Base-by-base conservation (phyloP, 2,797 vertebrate genomes). In the Somateria mollissima region DNA sequence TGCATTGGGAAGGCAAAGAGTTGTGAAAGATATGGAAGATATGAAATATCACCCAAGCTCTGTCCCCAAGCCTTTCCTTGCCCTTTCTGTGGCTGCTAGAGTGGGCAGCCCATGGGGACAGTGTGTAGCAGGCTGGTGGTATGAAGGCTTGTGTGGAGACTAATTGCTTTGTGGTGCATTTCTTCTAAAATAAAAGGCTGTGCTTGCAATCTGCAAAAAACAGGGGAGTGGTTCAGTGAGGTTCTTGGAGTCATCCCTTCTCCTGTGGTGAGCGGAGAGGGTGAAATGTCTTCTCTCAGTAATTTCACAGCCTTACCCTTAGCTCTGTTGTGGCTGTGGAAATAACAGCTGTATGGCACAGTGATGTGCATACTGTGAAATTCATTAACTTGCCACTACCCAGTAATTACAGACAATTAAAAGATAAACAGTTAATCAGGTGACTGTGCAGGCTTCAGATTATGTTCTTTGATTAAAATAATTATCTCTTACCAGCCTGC, bases 331-430 rank as follows among this genome's bases (percentile, higher is more conserved):
- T 7, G 5, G 34, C 43, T 92, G 65, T 28, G 51, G 64, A 72
- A 72, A 37, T 65, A 80, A 58, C 39, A 85, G 20, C 36, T 45
- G 0, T 22, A 24, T 61, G 65, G 56, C 67, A 53, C 2, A 2
- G 32, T 39, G 32, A 53, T 82, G 49, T 1, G 49, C 0, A 0
- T 47, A n/a, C 69, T 71, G 43, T 92, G 84, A 93, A 91, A 85
- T 94, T 89, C 56, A 77, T 93, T 95, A 84, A 56, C 41, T 90
- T 76, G 20, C 30, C 60, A 21, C 81, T 79, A 73, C 53, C 37
- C 49, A 19, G 47, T 92, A 89, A 82, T 49, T 91, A 34, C 27
- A 82, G 37, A 71, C 71, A 93, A 85, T 91, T 83, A 83, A 81
- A 77, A 95, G 22, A 54, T 85, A 86, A 90, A 87, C 28, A 71